A percentile compares a stretch with the other conserved stretches of the same genome.
Evolutionary conservation across 2,888 invertebrate genomes (phyloP).

Genomic region (Leptopilina syphax): DNA sequence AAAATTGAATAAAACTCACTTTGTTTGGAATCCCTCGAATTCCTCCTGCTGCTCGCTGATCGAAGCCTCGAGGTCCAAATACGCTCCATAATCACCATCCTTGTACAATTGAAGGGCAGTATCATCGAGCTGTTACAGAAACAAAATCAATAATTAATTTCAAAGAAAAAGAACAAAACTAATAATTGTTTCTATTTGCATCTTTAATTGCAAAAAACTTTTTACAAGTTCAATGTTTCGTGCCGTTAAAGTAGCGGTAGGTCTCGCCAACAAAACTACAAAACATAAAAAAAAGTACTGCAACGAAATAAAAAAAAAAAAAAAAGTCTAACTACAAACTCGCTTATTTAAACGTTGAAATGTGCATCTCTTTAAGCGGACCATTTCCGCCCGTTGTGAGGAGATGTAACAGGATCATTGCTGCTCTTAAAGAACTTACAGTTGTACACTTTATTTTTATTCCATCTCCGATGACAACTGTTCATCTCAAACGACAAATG

Average conservation of each 20-base stretch:
- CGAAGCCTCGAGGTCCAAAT: conserved; percentile 97
- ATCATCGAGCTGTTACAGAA: conserved; percentile 93
- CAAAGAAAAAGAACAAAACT: conserved; percentile 43
- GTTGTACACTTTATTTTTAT: not conserved
- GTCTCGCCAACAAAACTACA: conserved; percentile 34
- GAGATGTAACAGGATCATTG: not conserved
- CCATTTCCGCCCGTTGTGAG: conserved; percentile 17
- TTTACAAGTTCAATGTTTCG: conserved; percentile 51
- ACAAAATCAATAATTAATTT: not conserved
- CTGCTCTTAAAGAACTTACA: not conserved
- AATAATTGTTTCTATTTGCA: conserved; percentile 37
- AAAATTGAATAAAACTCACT: conserved; percentile 81
- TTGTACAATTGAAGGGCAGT: conserved; percentile 97
- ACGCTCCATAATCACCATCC: conserved; percentile 97
- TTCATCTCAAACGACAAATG: no score
- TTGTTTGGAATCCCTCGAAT: conserved; percentile 95
- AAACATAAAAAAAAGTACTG: conserved; percentile 37
- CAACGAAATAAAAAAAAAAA: conserved; percentile 32
- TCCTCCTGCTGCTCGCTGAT: conserved; percentile 98
- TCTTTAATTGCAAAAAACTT: conserved; percentile 51
- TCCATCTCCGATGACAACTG: no score
- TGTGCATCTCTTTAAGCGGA: conserved; percentile 42
- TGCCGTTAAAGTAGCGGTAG: conserved; percentile 52
- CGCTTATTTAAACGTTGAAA: conserved; percentile 41
- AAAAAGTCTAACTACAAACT: conserved; percentile 41